These are phyloP conservation scores for Drosophila nebulosa DNA, from an alignment of 1,140 invertebrate species.

Conservation along the genomic window DNA sequence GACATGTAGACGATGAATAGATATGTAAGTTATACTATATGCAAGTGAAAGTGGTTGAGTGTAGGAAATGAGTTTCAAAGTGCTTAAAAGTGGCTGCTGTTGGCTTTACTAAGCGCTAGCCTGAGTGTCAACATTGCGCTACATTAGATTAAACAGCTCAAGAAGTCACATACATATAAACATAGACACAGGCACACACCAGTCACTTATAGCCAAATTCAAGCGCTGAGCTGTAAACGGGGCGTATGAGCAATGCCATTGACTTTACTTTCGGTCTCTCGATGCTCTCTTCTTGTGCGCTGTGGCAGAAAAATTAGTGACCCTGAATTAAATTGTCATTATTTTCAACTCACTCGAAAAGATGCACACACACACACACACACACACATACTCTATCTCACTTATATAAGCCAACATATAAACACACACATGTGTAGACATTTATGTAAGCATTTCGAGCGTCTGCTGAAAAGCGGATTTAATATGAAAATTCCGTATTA, in stretches of 20 bases:
- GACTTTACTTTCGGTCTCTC: constrained; percentile 22
- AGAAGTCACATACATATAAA: constrained; percentile 55
- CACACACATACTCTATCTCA: not conserved
- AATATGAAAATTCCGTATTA: constrained; percentile 78
- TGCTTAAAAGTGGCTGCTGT: constrained; percentile 69
- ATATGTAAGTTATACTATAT: constrained; percentile 27
- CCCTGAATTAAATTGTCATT: constrained; percentile 80
- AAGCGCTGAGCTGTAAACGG: constrained; percentile 50
- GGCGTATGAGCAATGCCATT: constrained; percentile 60
- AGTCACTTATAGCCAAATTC: constrained; percentile 33
- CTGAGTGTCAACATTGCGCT: constrained; percentile 51
- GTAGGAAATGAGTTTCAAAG: constrained; percentile 75
- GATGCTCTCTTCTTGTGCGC: constrained; percentile 63
- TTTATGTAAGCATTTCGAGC: constrained; percentile 41
- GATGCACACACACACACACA: constrained; percentile 37
- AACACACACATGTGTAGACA: constrained; percentile 11
- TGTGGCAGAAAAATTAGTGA: constrained; percentile 78
- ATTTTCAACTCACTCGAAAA: constrained; percentile 76
- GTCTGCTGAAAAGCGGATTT: constrained; percentile 71
- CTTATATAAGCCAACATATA: constrained; percentile 1
- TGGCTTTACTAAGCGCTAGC: constrained; percentile 44
- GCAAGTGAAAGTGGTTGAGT: constrained; percentile 64
- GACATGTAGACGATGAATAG: not conserved
- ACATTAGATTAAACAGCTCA: constrained; percentile 73
- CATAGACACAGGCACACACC: not conserved